A percentile compares a stretch with the other conserved stretches of the same genome.
phyloP scores from a whole-genome alignment of 2,888 invertebrate species.

The Philereme transversata region DNA sequence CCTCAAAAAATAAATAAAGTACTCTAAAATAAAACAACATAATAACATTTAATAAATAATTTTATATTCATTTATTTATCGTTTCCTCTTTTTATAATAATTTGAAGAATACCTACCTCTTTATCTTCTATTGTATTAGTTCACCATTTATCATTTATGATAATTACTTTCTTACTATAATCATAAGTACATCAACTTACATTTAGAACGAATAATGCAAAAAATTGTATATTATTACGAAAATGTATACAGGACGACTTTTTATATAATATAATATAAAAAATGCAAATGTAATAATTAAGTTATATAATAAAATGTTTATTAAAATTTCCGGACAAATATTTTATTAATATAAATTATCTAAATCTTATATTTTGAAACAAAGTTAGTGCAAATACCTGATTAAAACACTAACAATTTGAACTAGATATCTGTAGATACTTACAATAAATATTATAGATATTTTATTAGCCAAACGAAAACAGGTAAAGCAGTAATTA shows the following conservation, averaged over 20 bases:
- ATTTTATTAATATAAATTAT: slow-evolving; percentile 6
- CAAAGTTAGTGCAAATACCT: slow-evolving; percentile 1
- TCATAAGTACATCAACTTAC: slow-evolving; percentile 51
- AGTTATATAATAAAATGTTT: slow-evolving; percentile 12
- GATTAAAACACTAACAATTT: background rate
- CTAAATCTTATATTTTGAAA: slow-evolving; percentile 3
- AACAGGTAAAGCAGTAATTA: too few species aligned
- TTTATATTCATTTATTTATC: slow-evolving; percentile 58
- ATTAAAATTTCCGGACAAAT: slow-evolving; percentile 22
- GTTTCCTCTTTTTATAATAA: slow-evolving; percentile 52
- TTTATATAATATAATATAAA: slow-evolving; percentile 32
- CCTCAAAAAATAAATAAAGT: too few species aligned
- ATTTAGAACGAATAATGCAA: slow-evolving; percentile 49
- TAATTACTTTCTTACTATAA: slow-evolving; percentile 43
- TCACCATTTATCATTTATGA: slow-evolving; percentile 41
- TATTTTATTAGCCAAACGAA: too few species aligned
- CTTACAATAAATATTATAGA: too few species aligned
- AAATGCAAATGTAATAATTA: slow-evolving; percentile 33
- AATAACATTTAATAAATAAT: slow-evolving; percentile 57
- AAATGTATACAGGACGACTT: slow-evolving; percentile 65
- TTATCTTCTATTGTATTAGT: slow-evolving; percentile 51
- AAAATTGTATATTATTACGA: slow-evolving; percentile 60
- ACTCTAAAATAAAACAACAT: slow-evolving; percentile 9
- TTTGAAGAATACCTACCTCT: slow-evolving; percentile 62
- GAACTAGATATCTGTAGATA: background rate